Base-by-base conservation (phyloP, 2,113 vertebrate species). In the Limnothrissa miodon region DNA sequence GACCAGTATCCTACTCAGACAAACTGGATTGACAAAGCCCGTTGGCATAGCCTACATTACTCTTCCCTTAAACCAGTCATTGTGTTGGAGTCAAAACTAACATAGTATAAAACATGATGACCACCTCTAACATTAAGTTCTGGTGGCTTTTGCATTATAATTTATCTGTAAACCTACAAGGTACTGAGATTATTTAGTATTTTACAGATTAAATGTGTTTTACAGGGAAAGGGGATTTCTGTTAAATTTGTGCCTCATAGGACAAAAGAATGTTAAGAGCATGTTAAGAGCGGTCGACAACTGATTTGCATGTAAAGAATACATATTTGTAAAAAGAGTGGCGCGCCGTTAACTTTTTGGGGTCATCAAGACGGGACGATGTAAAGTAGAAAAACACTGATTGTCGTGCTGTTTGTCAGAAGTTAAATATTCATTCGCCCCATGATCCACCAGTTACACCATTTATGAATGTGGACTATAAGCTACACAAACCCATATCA, bases 1-100 rank as follows among this genome's bases (percentile, higher is more conserved):
- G 13, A 74, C 33, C 25, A 83, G 21, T 74, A 42, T 2, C 42
- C 42, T 42, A 78, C 44, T 83, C 80, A 42, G 81, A 42, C 78
- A 59, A 86, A 79, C 80, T 82, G 70, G 82, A 82, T 86, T 44
- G 51, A 79, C 82, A 83, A 21, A 81, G 6, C 59, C 25, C 59
- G 25, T 1, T 7, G 25, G 25, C 59, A 11, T 29, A 25, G 59
- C 59, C 11, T 1, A 21, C 17, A 23, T n/a, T 56, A 56, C 29
- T 66, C 7, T 33, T 66, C 59, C 9, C 59, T 66, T 66, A n/a
- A 66, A 29, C 25, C n/a, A 59, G 5, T 4, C 25, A 66, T 25
- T 29, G 42, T 42, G 42, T 42, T 42, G 6, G 42, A 6, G 42
- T 42, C 42, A 42, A 6, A 42, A 42, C 42, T 42, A 42, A 42